These are phyloP conservation scores for Acinonyx jubatus DNA, from an alignment of 2,113 vertebrate genomes.

Conservation along the genomic window DNA sequence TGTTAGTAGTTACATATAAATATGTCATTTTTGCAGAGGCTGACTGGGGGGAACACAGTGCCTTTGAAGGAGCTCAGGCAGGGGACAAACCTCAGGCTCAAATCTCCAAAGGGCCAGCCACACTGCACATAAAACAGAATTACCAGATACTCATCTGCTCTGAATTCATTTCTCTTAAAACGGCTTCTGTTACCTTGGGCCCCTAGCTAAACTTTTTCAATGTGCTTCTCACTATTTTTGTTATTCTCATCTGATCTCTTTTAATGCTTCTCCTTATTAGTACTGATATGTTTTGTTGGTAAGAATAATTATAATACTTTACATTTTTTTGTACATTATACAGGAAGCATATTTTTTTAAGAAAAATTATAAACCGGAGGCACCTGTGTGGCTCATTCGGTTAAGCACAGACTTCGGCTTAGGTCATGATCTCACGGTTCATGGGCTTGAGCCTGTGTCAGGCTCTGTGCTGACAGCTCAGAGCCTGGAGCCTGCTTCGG, in stretches of 20 bases:
- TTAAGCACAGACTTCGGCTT: too few relatives aligned
- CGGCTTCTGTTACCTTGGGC: not conserved
- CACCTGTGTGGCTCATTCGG: too few relatives aligned
- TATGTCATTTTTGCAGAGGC: not conserved
- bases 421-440: too few relatives aligned
- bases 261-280: not conserved
- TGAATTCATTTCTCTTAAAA: not conserved
- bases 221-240: not conserved
- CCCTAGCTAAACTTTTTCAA: not conserved
- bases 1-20: not conserved
- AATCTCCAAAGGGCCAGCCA: fast-evolving
- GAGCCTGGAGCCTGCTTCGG: not conserved
- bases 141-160: not conserved
- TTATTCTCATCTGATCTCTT: not conserved
- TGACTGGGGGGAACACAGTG: not conserved
- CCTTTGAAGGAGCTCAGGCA: not conserved
- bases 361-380: not conserved
- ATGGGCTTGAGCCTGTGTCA: not conserved
- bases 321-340: not conserved
- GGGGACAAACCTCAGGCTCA: not conserved
- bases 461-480: not conserved
- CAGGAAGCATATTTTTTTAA: not conserved
- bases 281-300: not conserved
- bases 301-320: not conserved
- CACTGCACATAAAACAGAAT: fast-evolving